phyloP scores from a whole-genome alignment of 2,113 vertebrate genomes.

The Oreochromis spilurus region DNA sequence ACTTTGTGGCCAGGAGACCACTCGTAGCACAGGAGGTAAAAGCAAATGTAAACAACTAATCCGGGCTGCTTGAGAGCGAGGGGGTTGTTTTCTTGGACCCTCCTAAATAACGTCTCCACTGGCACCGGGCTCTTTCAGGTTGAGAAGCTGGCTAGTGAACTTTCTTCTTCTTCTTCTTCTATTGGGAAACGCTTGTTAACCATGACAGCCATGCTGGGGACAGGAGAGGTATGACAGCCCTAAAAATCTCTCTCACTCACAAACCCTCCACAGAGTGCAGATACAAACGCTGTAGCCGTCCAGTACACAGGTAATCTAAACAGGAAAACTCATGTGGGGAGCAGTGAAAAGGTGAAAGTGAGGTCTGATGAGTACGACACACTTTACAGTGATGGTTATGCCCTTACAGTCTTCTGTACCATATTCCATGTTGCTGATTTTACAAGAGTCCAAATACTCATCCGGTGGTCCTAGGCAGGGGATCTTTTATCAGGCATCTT shows the following conservation, averaged over 20 bases:
- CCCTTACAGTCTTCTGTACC: background rate
- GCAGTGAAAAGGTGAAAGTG: background rate
- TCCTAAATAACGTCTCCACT: background rate
- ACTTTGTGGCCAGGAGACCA: background rate
- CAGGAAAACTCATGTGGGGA: no score
- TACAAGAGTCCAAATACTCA: background rate
- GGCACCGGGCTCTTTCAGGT: background rate
- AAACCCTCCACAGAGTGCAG: background rate
- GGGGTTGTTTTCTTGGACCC: background rate
- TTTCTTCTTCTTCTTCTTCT: background rate
- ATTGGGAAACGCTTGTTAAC: background rate
- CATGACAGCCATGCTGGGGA: background rate
- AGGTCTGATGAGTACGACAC: background rate
- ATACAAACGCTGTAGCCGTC: background rate
- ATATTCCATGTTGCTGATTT: background rate
- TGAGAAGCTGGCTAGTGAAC: background rate
- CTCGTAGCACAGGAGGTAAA: background rate
- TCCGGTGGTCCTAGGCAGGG: rapidly evolving
- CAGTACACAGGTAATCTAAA: no score
- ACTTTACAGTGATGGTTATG: background rate
- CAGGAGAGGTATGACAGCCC: background rate
- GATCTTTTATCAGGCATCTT: no score
- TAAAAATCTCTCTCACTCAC: background rate
- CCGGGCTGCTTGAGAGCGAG: background rate
- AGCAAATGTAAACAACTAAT: background rate